Conservation (phyloP, 1,140 invertebrate genomes). For the Camponotus vicinus region DNA sequence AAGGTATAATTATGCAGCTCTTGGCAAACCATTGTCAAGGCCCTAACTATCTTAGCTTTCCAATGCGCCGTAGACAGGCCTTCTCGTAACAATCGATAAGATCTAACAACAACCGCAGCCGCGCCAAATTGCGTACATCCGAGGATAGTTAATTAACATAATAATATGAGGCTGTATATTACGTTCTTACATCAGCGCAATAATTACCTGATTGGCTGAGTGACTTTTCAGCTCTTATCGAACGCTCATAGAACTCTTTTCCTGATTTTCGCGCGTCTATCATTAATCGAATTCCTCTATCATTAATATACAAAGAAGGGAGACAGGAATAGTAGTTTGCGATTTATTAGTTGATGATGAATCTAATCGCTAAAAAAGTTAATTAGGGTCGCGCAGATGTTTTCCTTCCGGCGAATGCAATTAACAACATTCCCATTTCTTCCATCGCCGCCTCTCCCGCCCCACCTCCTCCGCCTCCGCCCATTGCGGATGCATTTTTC, state of each 20-base stretch:
- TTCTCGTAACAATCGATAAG: slow-evolving; percentile 14
- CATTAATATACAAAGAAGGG: not conserved
- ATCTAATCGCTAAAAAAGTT: slow-evolving; percentile 33
- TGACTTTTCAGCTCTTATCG: slow-evolving; percentile 17
- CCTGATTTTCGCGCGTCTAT: not conserved
- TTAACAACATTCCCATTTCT: slow-evolving; percentile 28
- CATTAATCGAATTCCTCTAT: slow-evolving; percentile 12
- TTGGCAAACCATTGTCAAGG: slow-evolving; percentile 66
- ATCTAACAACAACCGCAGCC: not conserved
- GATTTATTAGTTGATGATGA: slow-evolving; percentile 14
- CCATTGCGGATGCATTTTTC: slow-evolving; percentile 44
- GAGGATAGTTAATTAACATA: slow-evolving; percentile 50
- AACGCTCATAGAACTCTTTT: not conserved
- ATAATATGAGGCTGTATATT: not conserved
- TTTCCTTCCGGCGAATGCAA: slow-evolving; percentile 43
- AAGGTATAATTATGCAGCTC: slow-evolving; percentile 18
- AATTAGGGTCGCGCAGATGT: slow-evolving; percentile 45
- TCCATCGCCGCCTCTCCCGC: not conserved
- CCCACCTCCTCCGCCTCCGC: not conserved
- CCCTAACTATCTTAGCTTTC: slow-evolving; percentile 58
- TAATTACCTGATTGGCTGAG: slow-evolving; percentile 3
- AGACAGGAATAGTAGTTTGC: not conserved
- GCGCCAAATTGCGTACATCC: not conserved
- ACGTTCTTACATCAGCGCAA: not conserved
- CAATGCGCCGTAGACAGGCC: not conserved